Base-by-base conservation (phyloP, 2,113 vertebrate genomes). In the Camelus bactrianus region DNA sequence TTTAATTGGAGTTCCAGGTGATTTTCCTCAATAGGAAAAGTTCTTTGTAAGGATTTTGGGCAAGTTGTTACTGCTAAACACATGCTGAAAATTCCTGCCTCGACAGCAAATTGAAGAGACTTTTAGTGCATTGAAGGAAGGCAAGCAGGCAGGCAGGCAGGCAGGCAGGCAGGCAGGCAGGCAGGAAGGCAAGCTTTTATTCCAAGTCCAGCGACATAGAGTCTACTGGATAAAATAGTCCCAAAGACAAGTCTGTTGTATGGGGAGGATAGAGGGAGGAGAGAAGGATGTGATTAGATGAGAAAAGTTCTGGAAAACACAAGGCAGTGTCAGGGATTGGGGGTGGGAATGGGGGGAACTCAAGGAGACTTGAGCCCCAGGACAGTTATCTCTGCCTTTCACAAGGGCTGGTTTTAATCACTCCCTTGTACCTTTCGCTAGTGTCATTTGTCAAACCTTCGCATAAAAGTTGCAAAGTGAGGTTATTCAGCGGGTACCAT, bases 391-490 rank as follows among this genome's bases (percentile, higher is more conserved):
- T 95, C 65, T 98, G 98, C 95, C 91, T 98, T 98, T 72, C 76
- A 84, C 77, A 10, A 97, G 98, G 98, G 98, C 98, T 99, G 98
- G 98, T 99, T 99, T 99, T 98, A 99, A 98, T 99, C 98, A 98
- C 98, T 98, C 98, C 98, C 98, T 98, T 98, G 98, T 99, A 98
- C 97, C 98, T 98, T 97, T 98, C 90, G 42, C 96, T 97, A 98
- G 98, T 89, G 97, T 98, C 98, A 98, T 99, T 98, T 98, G 98
- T 98, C 98, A 99, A 98, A 97, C 98, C 95, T 98, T 98, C 96
- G 98, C 98, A 98, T 98, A 98, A 98, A 99, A 98, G 98, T 98
- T 98, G 98, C 97, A 97, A 98, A 98, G 97, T 97, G 98, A 98
- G 98, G 98, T 98, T 98, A 98, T 98, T 97, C 97, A 98, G 98